Conservation (phyloP, 2,113 vertebrate genomes). For the Herpetotheres cachinnans region DNA sequence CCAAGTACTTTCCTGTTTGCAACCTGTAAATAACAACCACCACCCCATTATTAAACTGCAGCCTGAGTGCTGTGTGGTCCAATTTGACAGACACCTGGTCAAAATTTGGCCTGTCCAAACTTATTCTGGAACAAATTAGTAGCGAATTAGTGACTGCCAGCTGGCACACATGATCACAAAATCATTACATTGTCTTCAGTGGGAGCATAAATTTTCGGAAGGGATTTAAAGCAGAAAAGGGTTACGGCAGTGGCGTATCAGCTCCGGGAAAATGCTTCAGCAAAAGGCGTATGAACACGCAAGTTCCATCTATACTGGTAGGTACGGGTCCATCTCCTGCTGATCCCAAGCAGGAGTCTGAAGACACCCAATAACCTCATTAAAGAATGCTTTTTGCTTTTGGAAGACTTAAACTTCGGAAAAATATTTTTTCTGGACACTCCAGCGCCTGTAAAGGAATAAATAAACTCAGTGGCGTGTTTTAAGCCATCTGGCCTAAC, state of each 20-base stretch:
- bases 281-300: rapidly evolving
- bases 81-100: background rate
- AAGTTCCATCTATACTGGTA: background rate
- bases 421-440: background rate
- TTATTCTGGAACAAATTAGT: background rate
- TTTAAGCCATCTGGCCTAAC: background rate
- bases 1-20: background rate
- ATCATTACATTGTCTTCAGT: background rate
- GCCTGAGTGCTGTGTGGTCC: background rate
- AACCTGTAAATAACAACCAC: background rate
- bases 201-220: background rate
- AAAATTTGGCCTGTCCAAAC: background rate
- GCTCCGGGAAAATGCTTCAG: background rate
- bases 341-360: background rate
- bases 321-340: rapidly evolving
- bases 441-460: background rate
- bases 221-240: background rate
- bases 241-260: background rate
- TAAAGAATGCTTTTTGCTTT: background rate
- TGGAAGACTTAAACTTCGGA: background rate
- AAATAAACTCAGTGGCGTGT: background rate
- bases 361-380: background rate
- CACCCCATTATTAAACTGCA: background rate
- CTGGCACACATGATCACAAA: background rate
- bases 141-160: too few relatives aligned